Conservation (phyloP, 2,113 vertebrate genomes). For the Ceratotherium simum region DNA sequence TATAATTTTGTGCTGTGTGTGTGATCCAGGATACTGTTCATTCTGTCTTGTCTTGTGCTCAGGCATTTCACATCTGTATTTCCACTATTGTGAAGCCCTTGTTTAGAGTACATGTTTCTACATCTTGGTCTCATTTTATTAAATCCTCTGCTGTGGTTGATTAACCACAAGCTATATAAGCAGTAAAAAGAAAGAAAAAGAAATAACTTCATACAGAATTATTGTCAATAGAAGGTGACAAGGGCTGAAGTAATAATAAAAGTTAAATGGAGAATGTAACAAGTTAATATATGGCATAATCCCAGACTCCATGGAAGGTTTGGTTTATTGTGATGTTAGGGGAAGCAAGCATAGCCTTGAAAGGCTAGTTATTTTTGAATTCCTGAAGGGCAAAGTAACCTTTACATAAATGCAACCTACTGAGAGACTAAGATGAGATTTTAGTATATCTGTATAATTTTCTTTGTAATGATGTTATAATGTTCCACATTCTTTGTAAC, state of each 20-base stretch:
- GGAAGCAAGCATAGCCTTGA: constrained; percentile 43
- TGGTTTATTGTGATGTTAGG: constrained; percentile 63
- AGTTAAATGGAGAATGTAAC: constrained; percentile 57
- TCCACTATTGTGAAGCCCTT: not conserved
- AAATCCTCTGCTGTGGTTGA: constrained; percentile 36
- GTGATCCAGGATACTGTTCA: not conserved
- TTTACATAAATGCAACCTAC: constrained; percentile 54
- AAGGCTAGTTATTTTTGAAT: constrained; percentile 65
- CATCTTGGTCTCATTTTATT: constrained; percentile 49
- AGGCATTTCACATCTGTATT: not conserved
- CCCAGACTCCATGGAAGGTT: constrained; percentile 36
- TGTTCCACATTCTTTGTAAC: constrained; percentile 6
- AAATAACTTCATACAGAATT: constrained; percentile 53
- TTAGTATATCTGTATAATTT: constrained; percentile 61
- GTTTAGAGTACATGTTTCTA: not conserved
- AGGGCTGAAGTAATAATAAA: constrained; percentile 57
- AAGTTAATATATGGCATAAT: constrained; percentile 59
- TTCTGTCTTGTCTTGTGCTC: not conserved
- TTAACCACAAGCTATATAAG: constrained; percentile 26
- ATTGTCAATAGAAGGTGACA: constrained; percentile 65
- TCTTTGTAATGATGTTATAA: constrained; percentile 56
- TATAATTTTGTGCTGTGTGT: not conserved
- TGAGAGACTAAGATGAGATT: constrained; percentile 37
- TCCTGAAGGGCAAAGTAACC: constrained; percentile 67
- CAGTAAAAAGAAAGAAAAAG: constrained; percentile 42